Evolutionary conservation across 1,140 invertebrate genomes (phyloP), one percentile per base, ranked within the genome.

Genomic region (Eumaeus atala): DNA sequence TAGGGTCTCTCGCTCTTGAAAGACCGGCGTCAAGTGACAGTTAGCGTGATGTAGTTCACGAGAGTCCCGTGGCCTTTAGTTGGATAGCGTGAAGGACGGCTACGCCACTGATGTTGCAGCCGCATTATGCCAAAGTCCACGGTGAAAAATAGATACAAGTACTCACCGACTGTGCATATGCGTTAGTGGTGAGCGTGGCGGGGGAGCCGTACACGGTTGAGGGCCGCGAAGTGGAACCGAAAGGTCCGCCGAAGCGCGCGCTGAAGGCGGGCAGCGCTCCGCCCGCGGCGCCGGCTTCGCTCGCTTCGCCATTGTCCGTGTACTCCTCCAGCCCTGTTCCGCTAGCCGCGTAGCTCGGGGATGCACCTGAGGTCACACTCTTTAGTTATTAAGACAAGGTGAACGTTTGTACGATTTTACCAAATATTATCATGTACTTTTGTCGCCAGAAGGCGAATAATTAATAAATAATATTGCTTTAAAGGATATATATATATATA

Each of bases 181-280:
- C 59, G 59, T 67, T 70, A 58, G 65, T 28, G n/a, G 72, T 28
- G 18, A 75, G 21, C 21, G 21, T 58, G 11, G 69, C 54, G 12
- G 68, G 16, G 40, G 64, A 17, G 40, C 67, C 69, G 40, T 44
- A 44, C 14, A 44, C 40, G 2, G 40, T 44, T 1, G 7, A 14
- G 12, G 40, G 40, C 0, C 77, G 66, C 48, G 69, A 58, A 38
- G 71, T 67, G 61, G 64, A 58, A 54, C 67, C 75, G 70, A 76
- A 80, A 53, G 67, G 62, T 35, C 77, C 71, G 38, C 76, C 73
- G 71, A 83, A 84, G 52, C 81, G 74, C 51, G 73, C 64, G 65
- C 70, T 83, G 70, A 84, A 83, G 36, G 79, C 69, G 10, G 81
- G 81, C 66, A 84, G 70, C 47, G 78, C 62, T 56, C 81, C 78